These are phyloP conservation scores for Silurus glanis DNA, from an alignment of 2,113 vertebrate species.

Conservation along the genomic window DNA sequence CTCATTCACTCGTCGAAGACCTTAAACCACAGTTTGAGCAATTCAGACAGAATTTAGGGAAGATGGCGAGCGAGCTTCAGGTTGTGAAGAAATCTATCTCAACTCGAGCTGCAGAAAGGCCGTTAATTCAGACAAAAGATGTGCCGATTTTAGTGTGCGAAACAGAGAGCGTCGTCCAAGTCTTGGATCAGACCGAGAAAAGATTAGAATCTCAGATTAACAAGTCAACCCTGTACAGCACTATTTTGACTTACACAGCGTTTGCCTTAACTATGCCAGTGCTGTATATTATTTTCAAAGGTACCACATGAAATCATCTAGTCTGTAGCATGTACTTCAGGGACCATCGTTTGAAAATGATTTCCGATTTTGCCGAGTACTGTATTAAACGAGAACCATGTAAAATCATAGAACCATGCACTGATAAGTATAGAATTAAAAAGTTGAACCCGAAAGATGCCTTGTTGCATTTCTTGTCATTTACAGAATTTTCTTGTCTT, in stretches of 20 bases:
- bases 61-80: constrained; percentile 67
- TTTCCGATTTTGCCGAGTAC: constrained; percentile 9
- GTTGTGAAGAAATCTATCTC: constrained; percentile 65
- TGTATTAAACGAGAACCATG: neutral
- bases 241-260: constrained; percentile 75
- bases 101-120: constrained; percentile 51
- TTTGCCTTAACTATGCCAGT: constrained; percentile 78
- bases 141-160: constrained; percentile 62
- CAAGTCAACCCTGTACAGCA: constrained; percentile 78
- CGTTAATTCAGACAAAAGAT: constrained; percentile 52
- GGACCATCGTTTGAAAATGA: constrained; percentile 25
- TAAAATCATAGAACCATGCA: constrained; percentile 1
- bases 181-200: constrained; percentile 76
- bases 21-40: constrained; percentile 71
- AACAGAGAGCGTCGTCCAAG: constrained; percentile 68
- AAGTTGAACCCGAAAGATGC: neutral
- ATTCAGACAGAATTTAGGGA: constrained; percentile 68
- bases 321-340: neutral
- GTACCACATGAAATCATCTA: constrained; percentile 55
- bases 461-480: neutral
- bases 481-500: neutral
- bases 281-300: constrained; percentile 84
- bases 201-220: constrained; percentile 80
- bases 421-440: constrained; percentile 29
- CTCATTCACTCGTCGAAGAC: constrained; percentile 68